Evolutionary conservation across 2,113 vertebrate genomes (phyloP).

Genomic region (Gila orcuttii): DNA sequence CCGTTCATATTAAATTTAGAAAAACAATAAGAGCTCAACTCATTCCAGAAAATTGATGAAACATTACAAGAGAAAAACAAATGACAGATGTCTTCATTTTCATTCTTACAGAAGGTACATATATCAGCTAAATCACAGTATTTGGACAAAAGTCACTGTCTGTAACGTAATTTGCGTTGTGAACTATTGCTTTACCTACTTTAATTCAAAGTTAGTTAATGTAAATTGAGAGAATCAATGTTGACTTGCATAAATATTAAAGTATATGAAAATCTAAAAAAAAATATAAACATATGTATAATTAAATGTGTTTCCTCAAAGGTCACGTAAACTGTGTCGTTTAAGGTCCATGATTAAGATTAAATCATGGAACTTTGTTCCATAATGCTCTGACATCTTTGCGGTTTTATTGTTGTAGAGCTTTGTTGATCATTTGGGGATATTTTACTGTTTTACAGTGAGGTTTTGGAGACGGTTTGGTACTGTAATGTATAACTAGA

Average conservation of each 20-base stretch:
- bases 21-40: too few species aligned
- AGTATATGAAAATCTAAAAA: neutral
- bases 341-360: neutral
- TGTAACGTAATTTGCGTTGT: neutral
- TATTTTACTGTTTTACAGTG: slow-evolving; percentile 8
- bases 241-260: neutral
- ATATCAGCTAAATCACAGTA: too few species aligned
- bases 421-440: slow-evolving; percentile 10
- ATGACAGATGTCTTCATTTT: too few species aligned
- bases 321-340: neutral
- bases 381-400: neutral
- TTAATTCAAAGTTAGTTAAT: neutral
- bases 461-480: neutral
- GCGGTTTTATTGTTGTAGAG: slow-evolving; percentile 1
- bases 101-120: too few species aligned
- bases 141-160: neutral
- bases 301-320: neutral
- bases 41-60: too few species aligned
- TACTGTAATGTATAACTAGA: slow-evolving; percentile 21
- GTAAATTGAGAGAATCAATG: neutral
- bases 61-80: too few species aligned
- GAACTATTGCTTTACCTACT: neutral
- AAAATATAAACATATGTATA: neutral
- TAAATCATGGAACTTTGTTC: neutral
- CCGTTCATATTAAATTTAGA: too few species aligned